phyloP scores from a whole-genome alignment of 2,113 vertebrate genomes.

The Leptobrachium leishanense region DNA sequence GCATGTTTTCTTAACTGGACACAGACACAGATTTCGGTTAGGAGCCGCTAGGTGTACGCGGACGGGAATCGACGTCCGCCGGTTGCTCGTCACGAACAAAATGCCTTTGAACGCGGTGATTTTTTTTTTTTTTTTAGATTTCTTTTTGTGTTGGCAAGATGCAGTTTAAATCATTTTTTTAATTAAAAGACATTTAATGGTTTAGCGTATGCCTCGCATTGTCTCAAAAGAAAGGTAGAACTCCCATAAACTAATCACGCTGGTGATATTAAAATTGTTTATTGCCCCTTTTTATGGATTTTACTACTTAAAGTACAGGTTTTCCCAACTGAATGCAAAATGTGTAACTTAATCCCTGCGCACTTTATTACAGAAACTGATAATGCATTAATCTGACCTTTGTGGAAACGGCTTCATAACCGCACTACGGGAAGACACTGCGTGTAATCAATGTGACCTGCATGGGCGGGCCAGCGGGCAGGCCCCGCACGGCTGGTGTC shows the following conservation, averaged over 20 bases:
- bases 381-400: slow-evolving; percentile 69
- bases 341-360: slow-evolving; percentile 61
- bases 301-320: slow-evolving; percentile 67
- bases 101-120: too few relatives aligned
- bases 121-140: too few relatives aligned
- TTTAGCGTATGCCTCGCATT: slow-evolving; percentile 57
- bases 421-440: slow-evolving; percentile 50
- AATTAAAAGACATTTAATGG: slow-evolving; percentile 70
- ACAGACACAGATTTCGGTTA: too few relatives aligned
- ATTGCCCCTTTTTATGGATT: slow-evolving; percentile 66
- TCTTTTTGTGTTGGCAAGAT: slow-evolving; percentile 65
- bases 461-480: slow-evolving; percentile 64
- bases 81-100: too few relatives aligned
- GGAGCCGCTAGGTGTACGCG: too few relatives aligned
- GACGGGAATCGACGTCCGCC: too few relatives aligned
- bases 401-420: slow-evolving; percentile 61
- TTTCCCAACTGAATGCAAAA: slow-evolving; percentile 74
- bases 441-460: slow-evolving; percentile 50
- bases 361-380: slow-evolving; percentile 70
- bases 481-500: slow-evolving; percentile 66
- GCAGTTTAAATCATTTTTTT: slow-evolving; percentile 70
- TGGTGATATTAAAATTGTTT: slow-evolving; percentile 67
- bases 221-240: slow-evolving; percentile 55
- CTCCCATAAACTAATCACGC: slow-evolving; percentile 59
- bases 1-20: too few relatives aligned